Percentiles rank a stretch among this genome's conserved stretches.
Evolutionary conservation across 1,140 invertebrate species (phyloP).

Genomic region (Campoletis sonorensis): DNA sequence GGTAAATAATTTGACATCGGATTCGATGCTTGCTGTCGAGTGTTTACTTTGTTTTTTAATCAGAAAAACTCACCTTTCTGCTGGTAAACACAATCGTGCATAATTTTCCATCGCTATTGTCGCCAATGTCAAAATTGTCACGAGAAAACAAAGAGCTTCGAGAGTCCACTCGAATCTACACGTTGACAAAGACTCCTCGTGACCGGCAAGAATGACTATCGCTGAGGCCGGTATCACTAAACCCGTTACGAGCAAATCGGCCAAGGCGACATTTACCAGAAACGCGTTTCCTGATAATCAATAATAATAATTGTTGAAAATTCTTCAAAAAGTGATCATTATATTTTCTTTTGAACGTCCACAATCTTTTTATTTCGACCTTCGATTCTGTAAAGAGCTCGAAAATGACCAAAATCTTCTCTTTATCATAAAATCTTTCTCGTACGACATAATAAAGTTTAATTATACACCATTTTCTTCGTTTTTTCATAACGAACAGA

Average conservation of each 20-base stretch:
- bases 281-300: constrained; percentile 85
- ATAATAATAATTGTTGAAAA: not conserved
- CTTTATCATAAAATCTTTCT: too few relatives aligned
- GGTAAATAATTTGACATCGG: too few relatives aligned
- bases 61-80: constrained; percentile 72
- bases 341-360: not conserved
- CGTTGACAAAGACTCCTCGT: constrained; percentile 78
- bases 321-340: too few relatives aligned
- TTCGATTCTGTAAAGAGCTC: too few relatives aligned
- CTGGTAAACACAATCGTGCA: constrained; percentile 77
- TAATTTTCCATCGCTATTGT: constrained; percentile 83
- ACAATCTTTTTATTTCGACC: too few relatives aligned
- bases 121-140: constrained; percentile 81
- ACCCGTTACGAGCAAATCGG: constrained; percentile 85
- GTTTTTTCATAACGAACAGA: too few relatives aligned
- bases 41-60: constrained; percentile 15
- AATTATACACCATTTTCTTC: too few relatives aligned
- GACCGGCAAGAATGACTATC: constrained; percentile 83
- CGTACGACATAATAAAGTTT: too few relatives aligned
- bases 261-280: constrained; percentile 86
- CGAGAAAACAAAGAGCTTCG: constrained; percentile 81
- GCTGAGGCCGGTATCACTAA: constrained; percentile 84
- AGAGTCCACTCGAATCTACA: constrained; percentile 84
- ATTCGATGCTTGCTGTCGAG: constrained; percentile 3
- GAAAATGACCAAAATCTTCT: too few relatives aligned